phyloP scores from a whole-genome alignment of 2,888 invertebrate genomes.

The Orthonychiurus folsomi region DNA sequence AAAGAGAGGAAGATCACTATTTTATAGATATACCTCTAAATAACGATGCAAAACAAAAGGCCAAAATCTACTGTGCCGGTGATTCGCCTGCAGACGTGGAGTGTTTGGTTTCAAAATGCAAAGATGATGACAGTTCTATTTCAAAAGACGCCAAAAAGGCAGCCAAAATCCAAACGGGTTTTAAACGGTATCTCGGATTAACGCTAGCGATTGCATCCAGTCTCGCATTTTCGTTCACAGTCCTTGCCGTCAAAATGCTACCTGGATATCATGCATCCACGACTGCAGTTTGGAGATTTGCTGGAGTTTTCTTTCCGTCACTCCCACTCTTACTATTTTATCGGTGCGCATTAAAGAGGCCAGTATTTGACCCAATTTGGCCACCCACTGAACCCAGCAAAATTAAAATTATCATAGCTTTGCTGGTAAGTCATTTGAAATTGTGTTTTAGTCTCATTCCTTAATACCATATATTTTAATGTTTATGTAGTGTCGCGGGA shows the following conservation, averaged over 20 bases:
- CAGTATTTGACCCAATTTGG: slow-evolving; percentile 7
- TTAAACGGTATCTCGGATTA: slow-evolving; percentile 3
- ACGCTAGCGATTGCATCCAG: neutral
- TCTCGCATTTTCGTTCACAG: neutral
- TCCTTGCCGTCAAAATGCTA: slow-evolving; percentile 1
- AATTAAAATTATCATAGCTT: neutral
- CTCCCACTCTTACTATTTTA: neutral
- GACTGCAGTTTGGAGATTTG: slow-evolving; percentile 6
- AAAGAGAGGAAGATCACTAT: too few relatives aligned
- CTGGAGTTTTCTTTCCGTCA: neutral
- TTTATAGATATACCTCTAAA: too few relatives aligned
- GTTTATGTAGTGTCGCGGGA: slow-evolving; percentile 7
- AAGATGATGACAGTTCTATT: too few relatives aligned
- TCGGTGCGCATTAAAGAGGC: neutral
- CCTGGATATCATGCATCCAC: slow-evolving; percentile 3
- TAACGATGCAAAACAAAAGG: too few relatives aligned
- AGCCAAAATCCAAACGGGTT: neutral
- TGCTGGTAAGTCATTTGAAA: slow-evolving; percentile 8
- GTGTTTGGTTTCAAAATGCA: too few relatives aligned
- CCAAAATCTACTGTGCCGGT: too few relatives aligned
- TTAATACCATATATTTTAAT: neutral
- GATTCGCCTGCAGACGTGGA: too few relatives aligned
- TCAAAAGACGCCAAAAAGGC: neutral
- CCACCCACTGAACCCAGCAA: slow-evolving; percentile 3
- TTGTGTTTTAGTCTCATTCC: neutral